phyloP scores from a whole-genome alignment of 1,140 invertebrate genomes.

The Globodera rostochiensis region DNA sequence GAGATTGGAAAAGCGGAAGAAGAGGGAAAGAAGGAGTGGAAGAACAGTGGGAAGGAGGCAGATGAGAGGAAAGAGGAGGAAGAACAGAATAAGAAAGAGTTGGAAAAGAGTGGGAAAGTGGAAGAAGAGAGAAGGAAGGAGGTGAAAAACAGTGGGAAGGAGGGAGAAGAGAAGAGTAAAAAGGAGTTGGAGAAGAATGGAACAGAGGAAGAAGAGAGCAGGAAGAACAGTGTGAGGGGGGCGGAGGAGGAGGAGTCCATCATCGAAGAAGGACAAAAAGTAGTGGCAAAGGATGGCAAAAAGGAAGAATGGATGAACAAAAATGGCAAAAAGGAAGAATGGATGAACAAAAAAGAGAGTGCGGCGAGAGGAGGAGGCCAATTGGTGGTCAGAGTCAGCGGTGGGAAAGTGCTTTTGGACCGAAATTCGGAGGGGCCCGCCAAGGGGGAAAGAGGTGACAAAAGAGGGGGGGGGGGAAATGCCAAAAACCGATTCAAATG shows the following conservation, averaged over 20 bases:
- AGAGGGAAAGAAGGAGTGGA: background rate
- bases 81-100: background rate
- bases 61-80: background rate
- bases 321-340: background rate
- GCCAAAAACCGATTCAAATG: background rate
- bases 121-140: background rate
- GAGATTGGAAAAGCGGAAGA: background rate
- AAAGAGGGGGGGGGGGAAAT: background rate
- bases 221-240: background rate
- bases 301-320: constrained; percentile 3
- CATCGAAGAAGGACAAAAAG: constrained; percentile 1
- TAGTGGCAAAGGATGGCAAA: background rate
- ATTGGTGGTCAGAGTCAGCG: constrained; percentile 10
- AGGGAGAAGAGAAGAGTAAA: background rate
- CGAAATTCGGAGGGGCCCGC: background rate
- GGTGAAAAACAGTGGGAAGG: background rate
- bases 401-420: background rate
- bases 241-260: background rate
- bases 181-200: background rate
- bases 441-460: background rate
- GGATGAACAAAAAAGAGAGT: background rate
- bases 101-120: background rate
- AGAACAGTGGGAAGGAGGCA: background rate
- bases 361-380: background rate
- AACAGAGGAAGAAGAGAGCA: background rate